Base-by-base conservation (phyloP, 2,113 vertebrate species). In the Mohoua ochrocephala region DNA sequence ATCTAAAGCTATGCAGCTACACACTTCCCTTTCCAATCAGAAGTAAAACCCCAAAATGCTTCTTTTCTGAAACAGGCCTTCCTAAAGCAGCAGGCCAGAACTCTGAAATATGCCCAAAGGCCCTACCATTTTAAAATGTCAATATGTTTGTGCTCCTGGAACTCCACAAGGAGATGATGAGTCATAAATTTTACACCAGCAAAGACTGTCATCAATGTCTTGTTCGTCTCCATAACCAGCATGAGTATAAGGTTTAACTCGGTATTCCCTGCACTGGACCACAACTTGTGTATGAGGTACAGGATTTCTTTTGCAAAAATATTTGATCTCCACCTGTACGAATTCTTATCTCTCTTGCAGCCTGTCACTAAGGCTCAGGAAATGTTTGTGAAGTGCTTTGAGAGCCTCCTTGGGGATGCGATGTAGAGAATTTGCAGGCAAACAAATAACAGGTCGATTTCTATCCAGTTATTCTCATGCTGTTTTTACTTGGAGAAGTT, bases 91-190 rank as follows among this genome's bases (percentile, higher is more conserved):
- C 4, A 2, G 28, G 7, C 45, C 42, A 92, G 83, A 92, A 47
- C 54, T 81, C 86, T 80, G 71, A 87, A 92, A 92, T 88, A 86
- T n/a, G 68, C 73, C 74, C 84, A 91, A 67, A 91, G 74, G 87
- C 83, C 74, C 57, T 89, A 94, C 44, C 65, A 87, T 92, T 96
- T 94, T 12, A 63, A 96, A 96, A 93, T 87, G 77, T 89, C 89
- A 79, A 76, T 92, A 81, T 87, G 31, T 93, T 95, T 94, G 37
- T 85, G 42, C 61, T 94, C 41, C 45, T 73, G n/a, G 15, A 95
- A 57, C 26, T 93, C 50, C 31, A 53, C 13, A 31, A 42, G 30
- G 28, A 37, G 7, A 71, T 53, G 41, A 71, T 84, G 67, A 89
- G 23, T 87, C 65, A 89, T 45, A 89, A 85, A 79, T 92, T 93